Evolutionary conservation across 2,888 invertebrate genomes (phyloP).

Genomic region (Mantis religiosa): DNA sequence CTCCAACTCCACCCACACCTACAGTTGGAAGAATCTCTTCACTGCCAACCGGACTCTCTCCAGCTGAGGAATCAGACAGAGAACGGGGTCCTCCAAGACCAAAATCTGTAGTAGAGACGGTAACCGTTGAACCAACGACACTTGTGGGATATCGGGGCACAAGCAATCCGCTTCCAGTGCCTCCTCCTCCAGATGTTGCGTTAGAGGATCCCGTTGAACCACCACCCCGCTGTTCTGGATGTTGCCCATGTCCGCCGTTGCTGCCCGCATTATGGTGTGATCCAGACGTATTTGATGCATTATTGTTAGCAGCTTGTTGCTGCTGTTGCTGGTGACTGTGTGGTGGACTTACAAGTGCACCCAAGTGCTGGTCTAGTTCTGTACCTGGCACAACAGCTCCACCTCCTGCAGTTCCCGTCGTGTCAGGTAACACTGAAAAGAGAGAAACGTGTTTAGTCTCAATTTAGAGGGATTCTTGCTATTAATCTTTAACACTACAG

Average conservation of each 20-base stretch:
- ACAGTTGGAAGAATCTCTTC: slow-evolving; percentile 31
- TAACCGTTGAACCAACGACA: slow-evolving; percentile 54
- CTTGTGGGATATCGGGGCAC: slow-evolving; percentile 61
- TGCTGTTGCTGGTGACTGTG: slow-evolving; percentile 48
- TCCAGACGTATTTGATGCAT: slow-evolving; percentile 17
- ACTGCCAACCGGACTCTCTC: slow-evolving; percentile 45
- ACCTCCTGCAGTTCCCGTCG: slow-evolving; percentile 53
- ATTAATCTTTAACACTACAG: no score
- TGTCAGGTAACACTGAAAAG: slow-evolving; percentile 68
- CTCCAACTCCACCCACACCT: slow-evolving; percentile 58
- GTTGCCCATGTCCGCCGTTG: slow-evolving; percentile 19
- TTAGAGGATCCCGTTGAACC: slow-evolving; percentile 28
- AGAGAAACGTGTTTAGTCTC: not conserved
- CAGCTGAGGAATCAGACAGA: slow-evolving; percentile 75
- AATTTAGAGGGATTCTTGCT: no score
- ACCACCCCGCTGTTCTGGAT: slow-evolving; percentile 22
- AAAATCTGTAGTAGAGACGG: slow-evolving; percentile 57
- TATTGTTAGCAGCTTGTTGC: slow-evolving; percentile 40
- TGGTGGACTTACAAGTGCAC: slow-evolving; percentile 55
- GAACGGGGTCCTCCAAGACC: slow-evolving; percentile 61
- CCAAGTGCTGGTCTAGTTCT: slow-evolving; percentile 67
- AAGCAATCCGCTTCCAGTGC: slow-evolving; percentile 43
- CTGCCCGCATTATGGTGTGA: slow-evolving; percentile 34
- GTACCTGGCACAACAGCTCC: slow-evolving; percentile 31
- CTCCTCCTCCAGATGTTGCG: slow-evolving; percentile 19